Evolutionary conservation across 2,113 vertebrate species (phyloP).

Genomic region (Callionymus lyra): DNA sequence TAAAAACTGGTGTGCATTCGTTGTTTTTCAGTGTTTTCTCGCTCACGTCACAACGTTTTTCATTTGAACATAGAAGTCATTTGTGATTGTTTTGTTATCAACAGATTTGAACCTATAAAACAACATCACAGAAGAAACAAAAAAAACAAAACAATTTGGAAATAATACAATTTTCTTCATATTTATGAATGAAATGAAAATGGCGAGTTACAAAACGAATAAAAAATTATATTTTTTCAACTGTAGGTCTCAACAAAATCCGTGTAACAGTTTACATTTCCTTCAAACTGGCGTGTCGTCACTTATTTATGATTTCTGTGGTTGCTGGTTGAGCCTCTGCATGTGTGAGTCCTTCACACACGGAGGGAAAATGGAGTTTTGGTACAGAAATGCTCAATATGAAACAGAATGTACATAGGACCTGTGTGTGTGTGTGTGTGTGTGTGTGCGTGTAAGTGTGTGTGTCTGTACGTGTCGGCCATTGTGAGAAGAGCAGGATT

Average conservation of each 20-base stretch:
- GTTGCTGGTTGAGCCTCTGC: slow-evolving; percentile 34
- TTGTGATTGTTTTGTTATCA: too few relatives aligned
- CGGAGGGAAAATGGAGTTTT: slow-evolving; percentile 33
- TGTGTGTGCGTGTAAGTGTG: slow-evolving; percentile 45
- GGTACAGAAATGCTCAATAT: slow-evolving; percentile 53
- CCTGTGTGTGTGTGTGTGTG: slow-evolving; percentile 36
- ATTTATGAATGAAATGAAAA: too few relatives aligned
- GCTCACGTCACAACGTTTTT: too few relatives aligned
- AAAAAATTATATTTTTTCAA: too few relatives aligned
- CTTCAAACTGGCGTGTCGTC: slow-evolving; percentile 34
- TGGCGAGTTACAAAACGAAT: too few relatives aligned
- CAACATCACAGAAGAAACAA: too few relatives aligned
- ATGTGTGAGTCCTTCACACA: slow-evolving; percentile 26
- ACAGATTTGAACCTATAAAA: too few relatives aligned
- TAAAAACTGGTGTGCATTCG: too few relatives aligned
- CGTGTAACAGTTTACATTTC: slow-evolving; percentile 32
- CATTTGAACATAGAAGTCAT: too few relatives aligned
- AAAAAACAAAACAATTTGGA: too few relatives aligned
- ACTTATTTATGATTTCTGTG: slow-evolving; percentile 50
- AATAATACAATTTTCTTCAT: too few relatives aligned
- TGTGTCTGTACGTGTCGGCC: slow-evolving; percentile 78
- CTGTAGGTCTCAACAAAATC: slow-evolving; percentile 23
- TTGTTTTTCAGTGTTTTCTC: too few relatives aligned
- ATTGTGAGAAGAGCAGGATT: slow-evolving; percentile 73
- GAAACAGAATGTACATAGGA: slow-evolving; percentile 48